Percentiles rank a stretch among this genome's conserved stretches.
Conservation (phyloP, 2,888 invertebrate genomes). For the Drosophila siamana region DNA sequence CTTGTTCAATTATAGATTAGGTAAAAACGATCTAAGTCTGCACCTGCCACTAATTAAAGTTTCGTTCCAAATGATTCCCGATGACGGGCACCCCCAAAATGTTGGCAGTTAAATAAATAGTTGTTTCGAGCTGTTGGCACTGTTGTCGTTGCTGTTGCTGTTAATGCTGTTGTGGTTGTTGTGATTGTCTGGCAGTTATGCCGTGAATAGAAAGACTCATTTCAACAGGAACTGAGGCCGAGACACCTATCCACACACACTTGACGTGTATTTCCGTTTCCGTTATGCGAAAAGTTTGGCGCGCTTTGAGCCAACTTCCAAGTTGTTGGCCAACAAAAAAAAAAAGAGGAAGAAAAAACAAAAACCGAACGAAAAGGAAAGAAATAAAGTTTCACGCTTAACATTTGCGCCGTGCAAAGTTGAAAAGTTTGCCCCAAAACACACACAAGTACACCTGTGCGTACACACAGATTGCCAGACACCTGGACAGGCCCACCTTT, state of each 20-base stretch:
- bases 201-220: slow-evolving; percentile 41
- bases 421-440: slow-evolving; percentile 68
- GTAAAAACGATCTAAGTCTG: slow-evolving; percentile 29
- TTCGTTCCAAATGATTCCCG: slow-evolving; percentile 56
- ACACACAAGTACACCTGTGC: slow-evolving; percentile 21
- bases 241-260: slow-evolving; percentile 72
- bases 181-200: slow-evolving; percentile 40
- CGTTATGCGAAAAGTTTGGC: slow-evolving; percentile 78
- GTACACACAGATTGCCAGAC: slow-evolving; percentile 48
- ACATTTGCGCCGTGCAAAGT: slow-evolving; percentile 72
- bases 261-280: slow-evolving; percentile 79
- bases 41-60: slow-evolving; percentile 69
- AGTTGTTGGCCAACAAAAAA: slow-evolving; percentile 38
- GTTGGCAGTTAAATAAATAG: slow-evolving; percentile 72
- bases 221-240: slow-evolving; percentile 16
- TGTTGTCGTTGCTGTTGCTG: slow-evolving; percentile 16
- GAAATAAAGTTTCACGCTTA: slow-evolving; percentile 71
- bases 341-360: slow-evolving; percentile 22
- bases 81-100: slow-evolving; percentile 47
- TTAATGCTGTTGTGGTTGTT: slow-evolving; percentile 19
- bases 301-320: slow-evolving; percentile 53
- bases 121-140: slow-evolving; percentile 58
- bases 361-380: not conserved
- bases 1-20: slow-evolving; percentile 18
- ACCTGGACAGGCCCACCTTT: slow-evolving; percentile 42